Base-by-base conservation (phyloP, 2,888 invertebrate genomes). In the Drosophila gaucha region DNA sequence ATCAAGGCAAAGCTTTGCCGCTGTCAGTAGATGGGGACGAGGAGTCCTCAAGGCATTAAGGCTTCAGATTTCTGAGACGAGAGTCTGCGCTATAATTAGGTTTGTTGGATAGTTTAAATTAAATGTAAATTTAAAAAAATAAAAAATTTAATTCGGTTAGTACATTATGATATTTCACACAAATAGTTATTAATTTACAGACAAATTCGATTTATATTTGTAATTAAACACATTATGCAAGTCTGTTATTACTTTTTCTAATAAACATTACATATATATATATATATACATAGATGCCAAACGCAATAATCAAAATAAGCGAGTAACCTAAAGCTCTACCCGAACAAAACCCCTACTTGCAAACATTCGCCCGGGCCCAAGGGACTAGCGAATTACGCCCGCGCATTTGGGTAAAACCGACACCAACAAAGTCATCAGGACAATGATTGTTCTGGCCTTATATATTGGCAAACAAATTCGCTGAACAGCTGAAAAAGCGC, bases 351-450 rank as follows among this genome's bases (percentile, higher is more conserved):
- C 35, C 18, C 47, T 14, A 44, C 52, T 35, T 30, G 28, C 41
- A n/a, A 12, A 16, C 35, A 56, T 18, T 54, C 49, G 31, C 54
- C 31, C 44, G 49, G 43, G 50, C 74, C 64, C 60, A 14, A 56
- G 77, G 76, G 78, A 57, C 44, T 28, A 44, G 43, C 41, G 63
- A 67, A 58, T 66, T 69, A 70, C 62, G 65, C 47, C 56, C 67
- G 68, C 79, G 77, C 67, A 62, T 78, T 80, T 67, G 78, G 63
- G 76, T 66, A 56, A 50, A 64, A 50, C 66, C 50, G 65, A 64
- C 76, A 59, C 57, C 80, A 86, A 86, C 71, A 84, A 84, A 80
- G 86, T 80, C 84, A 85, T 85, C 84, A 85, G 74, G 63, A 72
- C 73, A 84, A 86, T 80, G 84, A 85, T 85, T 85, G 84, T 78